phyloP scores from a whole-genome alignment of 2,888 invertebrate species.

The Eumacrocentrus americanus region DNA sequence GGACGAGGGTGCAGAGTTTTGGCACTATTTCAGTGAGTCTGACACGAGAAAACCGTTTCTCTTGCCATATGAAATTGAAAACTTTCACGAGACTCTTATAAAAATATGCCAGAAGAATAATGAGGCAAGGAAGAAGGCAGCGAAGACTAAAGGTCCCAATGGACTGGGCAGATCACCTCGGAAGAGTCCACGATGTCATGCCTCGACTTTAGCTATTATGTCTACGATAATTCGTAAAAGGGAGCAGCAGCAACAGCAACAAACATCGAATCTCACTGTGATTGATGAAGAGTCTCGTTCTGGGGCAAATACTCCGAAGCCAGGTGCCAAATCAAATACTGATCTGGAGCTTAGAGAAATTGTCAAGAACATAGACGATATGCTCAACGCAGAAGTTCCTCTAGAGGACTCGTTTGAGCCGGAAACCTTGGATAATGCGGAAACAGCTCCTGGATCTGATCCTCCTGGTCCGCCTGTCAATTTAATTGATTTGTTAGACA shows the following conservation, averaged over 20 bases:
- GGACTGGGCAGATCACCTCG: constrained; percentile 68
- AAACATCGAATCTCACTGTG: constrained; percentile 31
- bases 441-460: not conserved
- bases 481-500: constrained; percentile 55
- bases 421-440: constrained; percentile 24
- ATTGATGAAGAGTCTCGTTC: constrained; percentile 42
- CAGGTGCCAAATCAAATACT: constrained; percentile 46
- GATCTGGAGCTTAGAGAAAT: constrained; percentile 56
- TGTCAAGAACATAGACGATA: constrained; percentile 62
- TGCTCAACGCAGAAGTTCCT: constrained; percentile 61
- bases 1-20: constrained; percentile 72
- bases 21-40: constrained; percentile 67
- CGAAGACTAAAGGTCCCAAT: constrained; percentile 33
- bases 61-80: constrained; percentile 77
- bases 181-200: constrained; percentile 87
- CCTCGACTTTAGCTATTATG: constrained; percentile 84
- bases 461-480: constrained; percentile 53
- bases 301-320: constrained; percentile 33
- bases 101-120: constrained; percentile 40
- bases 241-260: constrained; percentile 47
- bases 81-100: constrained; percentile 52
- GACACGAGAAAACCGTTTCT: constrained; percentile 69
- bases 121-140: constrained; percentile 38
- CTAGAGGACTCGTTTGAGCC: constrained; percentile 64
- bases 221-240: constrained; percentile 58